Conservation (phyloP, 2,113 vertebrate species). For the Craseonycteris thonglongyai region DNA sequence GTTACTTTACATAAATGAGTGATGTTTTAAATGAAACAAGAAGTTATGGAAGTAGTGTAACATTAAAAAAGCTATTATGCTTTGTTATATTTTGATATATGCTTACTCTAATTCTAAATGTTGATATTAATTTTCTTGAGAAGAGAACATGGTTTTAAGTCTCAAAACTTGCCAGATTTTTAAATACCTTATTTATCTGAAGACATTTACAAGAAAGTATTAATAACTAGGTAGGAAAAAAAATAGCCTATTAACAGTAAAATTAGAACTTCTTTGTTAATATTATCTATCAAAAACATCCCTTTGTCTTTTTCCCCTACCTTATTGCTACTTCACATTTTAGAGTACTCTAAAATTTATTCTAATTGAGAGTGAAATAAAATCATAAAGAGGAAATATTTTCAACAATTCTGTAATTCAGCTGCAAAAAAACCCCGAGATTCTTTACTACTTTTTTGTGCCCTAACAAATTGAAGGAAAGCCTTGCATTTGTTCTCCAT, state of each 20-base stretch:
- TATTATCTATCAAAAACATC: background rate
- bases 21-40: background rate
- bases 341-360: too few species aligned
- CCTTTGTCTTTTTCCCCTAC: background rate
- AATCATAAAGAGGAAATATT: background rate
- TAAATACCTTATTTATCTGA: background rate
- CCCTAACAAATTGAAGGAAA: background rate
- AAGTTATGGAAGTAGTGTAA: background rate
- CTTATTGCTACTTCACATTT: background rate
- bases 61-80: background rate
- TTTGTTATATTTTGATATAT: background rate
- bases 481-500: background rate
- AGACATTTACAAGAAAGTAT: background rate
- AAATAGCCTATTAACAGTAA: background rate
- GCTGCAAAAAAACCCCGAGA: background rate
- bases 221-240: background rate
- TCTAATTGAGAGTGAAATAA: background rate
- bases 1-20: background rate
- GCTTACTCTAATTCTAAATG: background rate
- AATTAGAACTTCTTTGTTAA: background rate
- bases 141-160: slow-evolving; percentile 6
- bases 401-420: background rate
- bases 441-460: background rate
- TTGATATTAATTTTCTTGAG: background rate
- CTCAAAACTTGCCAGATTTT: background rate